These are phyloP conservation scores for Salticus scenicus DNA, from an alignment of 2,888 invertebrate genomes.

Conservation along the genomic window DNA sequence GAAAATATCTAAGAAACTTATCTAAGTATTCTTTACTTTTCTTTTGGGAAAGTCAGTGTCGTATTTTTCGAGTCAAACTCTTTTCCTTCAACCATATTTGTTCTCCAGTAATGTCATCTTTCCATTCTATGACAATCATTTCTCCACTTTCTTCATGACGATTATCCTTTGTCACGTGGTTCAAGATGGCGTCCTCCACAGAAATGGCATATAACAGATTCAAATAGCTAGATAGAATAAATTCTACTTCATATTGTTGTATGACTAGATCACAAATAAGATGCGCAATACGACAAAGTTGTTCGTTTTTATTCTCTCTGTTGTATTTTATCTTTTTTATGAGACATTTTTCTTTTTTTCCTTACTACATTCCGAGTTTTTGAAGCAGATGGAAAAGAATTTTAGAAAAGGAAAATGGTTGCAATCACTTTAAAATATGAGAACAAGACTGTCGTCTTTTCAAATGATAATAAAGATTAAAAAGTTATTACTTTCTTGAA, in stretches of 20 bases:
- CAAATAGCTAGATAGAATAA: slow-evolving; percentile 43
- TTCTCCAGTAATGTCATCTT: neutral
- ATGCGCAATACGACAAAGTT: slow-evolving; percentile 32
- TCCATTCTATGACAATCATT: neutral
- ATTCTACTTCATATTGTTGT: slow-evolving; percentile 55
- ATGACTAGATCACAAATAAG: slow-evolving; percentile 56
- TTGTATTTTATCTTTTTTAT: neutral
- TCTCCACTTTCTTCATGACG: neutral
- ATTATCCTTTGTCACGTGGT: neutral
- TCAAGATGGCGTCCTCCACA: neutral
- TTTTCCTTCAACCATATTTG: neutral
- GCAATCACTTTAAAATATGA: slow-evolving; percentile 11
- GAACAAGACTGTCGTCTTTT: neutral
- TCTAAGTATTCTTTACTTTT: too few species aligned
- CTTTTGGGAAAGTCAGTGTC: too few species aligned
- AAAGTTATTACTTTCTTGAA: neutral
- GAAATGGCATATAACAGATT: slow-evolving; percentile 42
- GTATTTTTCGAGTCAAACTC: neutral
- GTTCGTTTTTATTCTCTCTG: neutral
- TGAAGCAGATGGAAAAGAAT: neutral
- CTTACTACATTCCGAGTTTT: too few species aligned
- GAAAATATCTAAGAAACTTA: too few species aligned
- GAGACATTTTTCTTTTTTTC: neutral
- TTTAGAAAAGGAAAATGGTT: neutral
- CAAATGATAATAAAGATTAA: neutral